phyloP scores from a whole-genome alignment of 2,888 invertebrate genomes.

The Brachypterus glaber region DNA sequence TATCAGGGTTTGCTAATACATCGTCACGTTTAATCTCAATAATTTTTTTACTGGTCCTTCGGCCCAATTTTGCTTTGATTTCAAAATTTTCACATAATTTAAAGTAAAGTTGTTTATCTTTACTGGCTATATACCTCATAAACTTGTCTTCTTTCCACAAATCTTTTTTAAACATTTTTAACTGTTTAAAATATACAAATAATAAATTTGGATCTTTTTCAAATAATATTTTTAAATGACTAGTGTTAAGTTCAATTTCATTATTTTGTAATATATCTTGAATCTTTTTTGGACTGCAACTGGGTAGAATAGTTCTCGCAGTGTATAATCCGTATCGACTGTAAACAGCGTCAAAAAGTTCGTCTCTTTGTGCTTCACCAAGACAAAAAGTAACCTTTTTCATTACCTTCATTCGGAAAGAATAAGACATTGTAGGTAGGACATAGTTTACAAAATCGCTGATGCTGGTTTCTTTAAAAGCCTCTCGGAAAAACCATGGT shows the following conservation, averaged over 20 bases:
- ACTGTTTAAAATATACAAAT: background rate
- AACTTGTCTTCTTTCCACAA: background rate
- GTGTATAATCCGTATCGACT: background rate
- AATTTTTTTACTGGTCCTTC: background rate
- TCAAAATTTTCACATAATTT: background rate
- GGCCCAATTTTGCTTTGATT: background rate
- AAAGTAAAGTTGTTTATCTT: background rate
- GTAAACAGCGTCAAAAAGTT: background rate
- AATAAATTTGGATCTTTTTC: background rate
- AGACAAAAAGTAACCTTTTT: background rate
- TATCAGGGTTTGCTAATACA: background rate
- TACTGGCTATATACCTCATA: background rate
- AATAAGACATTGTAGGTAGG: background rate
- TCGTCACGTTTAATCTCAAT: background rate
- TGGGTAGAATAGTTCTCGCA: background rate
- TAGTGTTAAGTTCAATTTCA: background rate
- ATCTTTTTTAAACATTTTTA: background rate
- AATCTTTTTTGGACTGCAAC: background rate
- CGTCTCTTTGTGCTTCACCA: background rate
- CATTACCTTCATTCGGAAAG: background rate
- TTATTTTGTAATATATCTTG: background rate
- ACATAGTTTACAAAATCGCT: background rate
- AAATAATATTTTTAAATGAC: background rate
- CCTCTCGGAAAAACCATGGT: background rate
- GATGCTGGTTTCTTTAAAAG: background rate